Conservation (phyloP, 2,888 invertebrate genomes). For the Ferrisia virgata region DNA sequence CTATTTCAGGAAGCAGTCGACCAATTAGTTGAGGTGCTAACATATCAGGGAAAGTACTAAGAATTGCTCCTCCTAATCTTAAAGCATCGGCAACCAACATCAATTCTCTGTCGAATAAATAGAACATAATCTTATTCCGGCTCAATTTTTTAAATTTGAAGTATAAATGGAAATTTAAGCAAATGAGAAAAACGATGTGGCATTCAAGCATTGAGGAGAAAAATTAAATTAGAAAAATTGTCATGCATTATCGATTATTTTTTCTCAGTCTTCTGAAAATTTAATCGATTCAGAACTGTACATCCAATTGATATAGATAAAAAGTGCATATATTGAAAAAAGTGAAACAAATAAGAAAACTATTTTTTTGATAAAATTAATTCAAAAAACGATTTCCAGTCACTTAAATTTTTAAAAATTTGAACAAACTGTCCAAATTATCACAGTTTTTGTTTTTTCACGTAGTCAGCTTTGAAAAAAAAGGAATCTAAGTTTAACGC, state of each 20-base stretch:
- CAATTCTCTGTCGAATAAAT: conserved; percentile 64
- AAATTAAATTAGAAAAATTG: neutral
- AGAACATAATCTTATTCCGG: no score
- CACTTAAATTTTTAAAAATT: no score
- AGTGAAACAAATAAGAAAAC: neutral
- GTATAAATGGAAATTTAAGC: neutral
- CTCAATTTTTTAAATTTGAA: neutral
- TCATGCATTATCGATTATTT: neutral
- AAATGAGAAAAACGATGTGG: neutral
- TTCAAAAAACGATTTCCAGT: no score
- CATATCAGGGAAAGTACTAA: conserved; percentile 91
- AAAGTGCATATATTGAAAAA: neutral
- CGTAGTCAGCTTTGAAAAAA: neutral
- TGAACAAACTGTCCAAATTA: no score
- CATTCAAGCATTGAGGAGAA: neutral
- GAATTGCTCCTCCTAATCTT: conserved; percentile 88
- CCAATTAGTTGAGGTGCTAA: conserved; percentile 91
- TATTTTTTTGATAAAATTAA: no score
- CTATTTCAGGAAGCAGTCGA: conserved; percentile 86
- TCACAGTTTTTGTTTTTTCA: neutral
- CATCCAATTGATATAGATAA: no score
- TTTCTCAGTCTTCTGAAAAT: neutral
- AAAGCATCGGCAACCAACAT: conserved; percentile 91
- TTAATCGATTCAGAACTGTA: neutral
- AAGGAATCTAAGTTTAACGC: neutral